Conservation (phyloP, 1,140 invertebrate genomes). For the Diuraphis noxia region DNA sequence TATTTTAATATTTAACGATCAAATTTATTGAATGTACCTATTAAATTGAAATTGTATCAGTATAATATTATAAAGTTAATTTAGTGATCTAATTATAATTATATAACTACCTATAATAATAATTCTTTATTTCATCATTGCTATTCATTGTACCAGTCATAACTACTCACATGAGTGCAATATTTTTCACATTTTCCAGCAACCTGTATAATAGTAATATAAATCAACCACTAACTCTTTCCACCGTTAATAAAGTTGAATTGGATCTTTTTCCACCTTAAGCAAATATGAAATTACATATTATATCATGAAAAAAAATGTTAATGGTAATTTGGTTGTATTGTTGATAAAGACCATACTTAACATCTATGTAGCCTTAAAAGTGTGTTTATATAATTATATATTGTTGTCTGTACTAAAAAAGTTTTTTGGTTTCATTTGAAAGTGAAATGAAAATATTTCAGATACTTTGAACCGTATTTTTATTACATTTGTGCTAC, state of each 20-base stretch:
- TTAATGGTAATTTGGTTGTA: background rate
- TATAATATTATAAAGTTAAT: background rate
- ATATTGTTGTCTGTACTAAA: background rate
- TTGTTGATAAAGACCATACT: background rate
- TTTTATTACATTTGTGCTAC: background rate
- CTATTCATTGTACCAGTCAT: background rate
- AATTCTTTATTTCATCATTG: background rate
- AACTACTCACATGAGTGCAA: background rate
- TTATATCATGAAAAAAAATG: background rate
- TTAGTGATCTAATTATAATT: background rate
- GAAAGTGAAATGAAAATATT: background rate
- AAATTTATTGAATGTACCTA: background rate
- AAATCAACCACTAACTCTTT: background rate
- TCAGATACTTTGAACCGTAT: background rate
- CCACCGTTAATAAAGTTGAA: background rate
- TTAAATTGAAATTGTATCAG: background rate
- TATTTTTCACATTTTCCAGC: background rate
- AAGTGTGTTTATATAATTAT: background rate
- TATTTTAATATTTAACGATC: background rate
- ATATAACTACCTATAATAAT: too few relatives aligned
- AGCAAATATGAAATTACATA: background rate
- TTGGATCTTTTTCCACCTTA: background rate
- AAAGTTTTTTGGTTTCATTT: background rate
- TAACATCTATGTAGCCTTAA: background rate
- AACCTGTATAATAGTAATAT: background rate